These are phyloP conservation scores for Ptyas mucosa DNA, from an alignment of 2,113 vertebrate genomes.

Conservation along the genomic window DNA sequence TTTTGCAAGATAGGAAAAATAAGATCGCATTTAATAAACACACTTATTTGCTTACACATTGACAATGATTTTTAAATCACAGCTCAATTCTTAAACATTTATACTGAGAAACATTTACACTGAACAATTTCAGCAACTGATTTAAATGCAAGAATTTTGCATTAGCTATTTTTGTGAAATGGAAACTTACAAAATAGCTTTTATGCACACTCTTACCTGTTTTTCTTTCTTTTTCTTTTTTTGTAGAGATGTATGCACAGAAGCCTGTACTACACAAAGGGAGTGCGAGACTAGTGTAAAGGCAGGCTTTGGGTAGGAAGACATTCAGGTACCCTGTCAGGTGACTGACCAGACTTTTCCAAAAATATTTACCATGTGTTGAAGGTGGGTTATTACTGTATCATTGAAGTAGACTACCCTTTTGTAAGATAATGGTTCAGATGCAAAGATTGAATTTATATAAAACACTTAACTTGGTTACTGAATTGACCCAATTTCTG, in stretches of 20 bases:
- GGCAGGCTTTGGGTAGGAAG: background rate
- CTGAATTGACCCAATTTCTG: background rate
- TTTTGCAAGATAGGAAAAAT: constrained; percentile 16
- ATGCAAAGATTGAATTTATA: background rate
- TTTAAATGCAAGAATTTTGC: background rate
- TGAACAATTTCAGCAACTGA: background rate
- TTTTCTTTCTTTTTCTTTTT: background rate
- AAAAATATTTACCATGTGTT: background rate
- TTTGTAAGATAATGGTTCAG: background rate
- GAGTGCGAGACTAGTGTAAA: background rate
- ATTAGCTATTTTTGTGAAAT: background rate
- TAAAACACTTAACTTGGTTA: background rate
- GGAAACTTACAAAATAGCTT: background rate
- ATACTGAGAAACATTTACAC: background rate
- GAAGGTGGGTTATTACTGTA: background rate
- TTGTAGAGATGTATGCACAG: background rate
- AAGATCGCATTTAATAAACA: background rate
- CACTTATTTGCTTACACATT: background rate
- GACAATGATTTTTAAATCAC: background rate
- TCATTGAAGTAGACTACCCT: background rate
- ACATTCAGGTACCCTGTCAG: background rate
- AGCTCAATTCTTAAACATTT: background rate
- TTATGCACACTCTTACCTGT: background rate
- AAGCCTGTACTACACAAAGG: background rate
- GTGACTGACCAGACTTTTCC: background rate